Conservation (phyloP, 2,888 invertebrate genomes). For the Actias luna region DNA sequence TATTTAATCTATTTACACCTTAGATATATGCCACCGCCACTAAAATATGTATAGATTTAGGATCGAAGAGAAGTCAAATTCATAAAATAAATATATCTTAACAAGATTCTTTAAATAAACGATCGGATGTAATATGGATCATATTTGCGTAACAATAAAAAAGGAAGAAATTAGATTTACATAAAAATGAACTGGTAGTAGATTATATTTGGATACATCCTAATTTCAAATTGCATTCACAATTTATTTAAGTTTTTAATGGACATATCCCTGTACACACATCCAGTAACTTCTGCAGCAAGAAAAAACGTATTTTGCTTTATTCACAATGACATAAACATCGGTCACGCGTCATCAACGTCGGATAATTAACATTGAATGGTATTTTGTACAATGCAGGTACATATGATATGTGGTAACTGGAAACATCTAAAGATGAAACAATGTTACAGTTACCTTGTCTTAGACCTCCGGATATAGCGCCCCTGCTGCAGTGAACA, state of each 20-base stretch:
- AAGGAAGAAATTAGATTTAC: too few species aligned
- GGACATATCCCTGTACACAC: slow-evolving; percentile 18
- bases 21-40: too few species aligned
- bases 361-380: slow-evolving; percentile 59
- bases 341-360: slow-evolving; percentile 58
- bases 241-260: background rate
- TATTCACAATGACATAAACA: slow-evolving; percentile 49
- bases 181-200: too few species aligned
- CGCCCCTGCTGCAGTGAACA: slow-evolving; percentile 48
- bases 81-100: too few species aligned
- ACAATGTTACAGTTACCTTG: slow-evolving; percentile 69
- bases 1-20: too few species aligned
- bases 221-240: background rate
- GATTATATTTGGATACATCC: too few species aligned
- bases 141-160: too few species aligned
- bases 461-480: slow-evolving; percentile 55
- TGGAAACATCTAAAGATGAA: slow-evolving; percentile 15
- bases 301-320: slow-evolving; percentile 24
- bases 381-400: slow-evolving; percentile 25
- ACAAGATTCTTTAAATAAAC: too few species aligned
- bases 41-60: too few species aligned
- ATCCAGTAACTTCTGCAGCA: background rate
- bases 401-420: slow-evolving; percentile 21
- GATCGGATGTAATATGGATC: too few species aligned
- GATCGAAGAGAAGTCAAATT: too few species aligned